phyloP scores from a whole-genome alignment of 2,888 invertebrate genomes.

The Criorhina ranunculi region DNA sequence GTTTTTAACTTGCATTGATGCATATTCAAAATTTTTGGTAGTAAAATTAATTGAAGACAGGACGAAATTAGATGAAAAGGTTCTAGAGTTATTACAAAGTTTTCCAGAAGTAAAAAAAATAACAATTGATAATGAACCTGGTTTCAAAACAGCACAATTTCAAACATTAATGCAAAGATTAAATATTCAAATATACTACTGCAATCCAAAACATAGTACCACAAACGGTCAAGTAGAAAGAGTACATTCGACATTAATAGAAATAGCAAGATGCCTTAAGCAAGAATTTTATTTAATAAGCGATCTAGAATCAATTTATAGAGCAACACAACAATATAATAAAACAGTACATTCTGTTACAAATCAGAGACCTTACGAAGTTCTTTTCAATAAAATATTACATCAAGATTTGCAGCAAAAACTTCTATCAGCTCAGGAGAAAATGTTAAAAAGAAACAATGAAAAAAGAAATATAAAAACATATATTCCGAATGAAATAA shows the following conservation, averaged over 20 bases:
- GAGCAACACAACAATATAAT: conserved; percentile 19
- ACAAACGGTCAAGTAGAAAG: not conserved
- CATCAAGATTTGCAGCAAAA: not conserved
- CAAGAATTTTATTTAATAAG: too few species aligned
- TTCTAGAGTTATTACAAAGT: conserved; percentile 50
- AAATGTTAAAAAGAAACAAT: conserved; percentile 5
- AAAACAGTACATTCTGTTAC: conserved; percentile 13
- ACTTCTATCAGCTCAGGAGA: conserved; percentile 13
- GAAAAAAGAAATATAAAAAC: not conserved
- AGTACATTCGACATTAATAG: not conserved
- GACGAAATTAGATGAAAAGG: conserved; percentile 57
- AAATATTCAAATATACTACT: conserved; percentile 31
- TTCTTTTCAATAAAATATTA: conserved; percentile 12
- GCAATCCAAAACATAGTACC: not conserved
- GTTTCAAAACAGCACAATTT: conserved; percentile 59
- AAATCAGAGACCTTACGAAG: not conserved
- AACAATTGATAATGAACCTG: conserved; percentile 64
- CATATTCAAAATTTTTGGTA: too few species aligned
- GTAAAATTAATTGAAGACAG: conserved; percentile 60
- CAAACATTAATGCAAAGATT: conserved; percentile 61
- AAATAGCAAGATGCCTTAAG: not conserved
- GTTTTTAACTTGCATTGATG: too few species aligned
- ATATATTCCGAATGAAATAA: conserved; percentile 4
- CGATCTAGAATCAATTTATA: too few species aligned
- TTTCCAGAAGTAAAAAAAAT: conserved; percentile 44